Conservation (phyloP, 2,113 vertebrate genomes). For the Tiliqua scincoides region DNA sequence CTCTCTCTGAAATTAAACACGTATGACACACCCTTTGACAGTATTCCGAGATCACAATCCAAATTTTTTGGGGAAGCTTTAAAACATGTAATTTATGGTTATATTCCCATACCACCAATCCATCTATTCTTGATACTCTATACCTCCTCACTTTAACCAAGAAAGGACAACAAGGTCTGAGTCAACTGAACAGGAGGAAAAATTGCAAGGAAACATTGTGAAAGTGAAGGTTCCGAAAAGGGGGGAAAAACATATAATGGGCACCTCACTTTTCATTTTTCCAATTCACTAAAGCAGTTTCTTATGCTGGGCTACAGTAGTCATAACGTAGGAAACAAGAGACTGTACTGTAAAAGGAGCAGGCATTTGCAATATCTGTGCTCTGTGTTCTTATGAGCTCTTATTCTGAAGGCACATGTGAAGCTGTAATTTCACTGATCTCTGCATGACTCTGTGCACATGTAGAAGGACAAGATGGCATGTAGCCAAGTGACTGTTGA, state of each 20-base stretch:
- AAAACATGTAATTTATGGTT: neutral
- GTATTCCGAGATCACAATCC: neutral
- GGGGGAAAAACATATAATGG: neutral
- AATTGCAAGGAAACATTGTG: neutral
- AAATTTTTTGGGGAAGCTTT: neutral
- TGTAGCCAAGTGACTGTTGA: neutral
- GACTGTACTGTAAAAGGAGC: neutral
- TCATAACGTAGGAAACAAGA: neutral
- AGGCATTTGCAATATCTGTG: conserved; percentile 7
- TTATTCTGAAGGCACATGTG: neutral
- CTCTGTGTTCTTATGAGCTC: neutral
- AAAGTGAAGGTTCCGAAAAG: neutral
- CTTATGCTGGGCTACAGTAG: accelerated
- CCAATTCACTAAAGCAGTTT: conserved; percentile 52
- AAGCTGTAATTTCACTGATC: conserved; percentile 1
- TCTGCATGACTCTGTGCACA: neutral
- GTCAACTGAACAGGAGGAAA: neutral
- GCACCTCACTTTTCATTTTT: conserved; percentile 6
- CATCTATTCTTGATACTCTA: neutral
- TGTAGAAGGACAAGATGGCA: neutral
- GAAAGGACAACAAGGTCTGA: neutral
- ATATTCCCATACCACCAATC: neutral
- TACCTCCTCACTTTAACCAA: neutral
- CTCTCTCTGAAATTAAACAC: neutral
- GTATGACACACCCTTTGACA: neutral